Percentiles rank a stretch among this genome's conserved stretches.
phyloP scores from a whole-genome alignment of 2,113 vertebrate species.

The Cranoglanis bouderius region DNA sequence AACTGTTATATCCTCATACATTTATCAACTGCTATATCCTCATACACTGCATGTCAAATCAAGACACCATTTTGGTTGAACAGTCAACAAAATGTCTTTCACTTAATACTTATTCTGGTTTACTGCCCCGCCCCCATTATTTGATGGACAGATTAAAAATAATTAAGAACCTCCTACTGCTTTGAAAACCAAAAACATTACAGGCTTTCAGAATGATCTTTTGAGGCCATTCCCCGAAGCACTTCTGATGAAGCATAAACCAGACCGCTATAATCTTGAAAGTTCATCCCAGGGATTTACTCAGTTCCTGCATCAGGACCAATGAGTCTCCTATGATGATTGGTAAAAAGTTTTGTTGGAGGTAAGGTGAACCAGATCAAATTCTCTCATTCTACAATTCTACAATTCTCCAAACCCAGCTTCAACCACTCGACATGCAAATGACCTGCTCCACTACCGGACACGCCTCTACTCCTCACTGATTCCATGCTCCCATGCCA shows the following conservation, averaged over 20 bases:
- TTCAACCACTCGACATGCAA: constrained; percentile 16
- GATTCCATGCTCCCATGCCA: constrained; percentile 90
- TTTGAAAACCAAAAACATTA: not conserved
- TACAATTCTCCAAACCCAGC: not conserved
- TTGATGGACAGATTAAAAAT: not conserved
- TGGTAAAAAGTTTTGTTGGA: constrained; percentile 21
- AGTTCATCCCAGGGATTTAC: not conserved
- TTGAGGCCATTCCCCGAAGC: not conserved
- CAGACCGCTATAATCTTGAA: not conserved
- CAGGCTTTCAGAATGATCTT: not conserved
- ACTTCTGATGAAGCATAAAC: constrained; percentile 25
- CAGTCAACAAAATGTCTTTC: not conserved
- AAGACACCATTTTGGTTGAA: not conserved
- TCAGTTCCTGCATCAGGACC: not conserved
- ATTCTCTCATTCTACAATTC: not conserved
- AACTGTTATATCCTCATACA: not conserved
- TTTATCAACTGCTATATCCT: too few species aligned
- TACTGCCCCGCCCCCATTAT: not conserved
- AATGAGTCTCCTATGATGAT: not conserved
- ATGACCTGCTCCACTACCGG: not conserved
- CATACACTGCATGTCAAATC: not conserved
- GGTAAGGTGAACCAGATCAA: not conserved
- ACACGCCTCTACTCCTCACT: constrained; percentile 76
- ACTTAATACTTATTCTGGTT: not conserved
- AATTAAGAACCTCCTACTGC: not conserved